A percentile compares a stretch with the other conserved stretches of the same genome.
Conservation (phyloP, 35 echinoderm and acorn worm species). For the Diadema setosum region DNA sequence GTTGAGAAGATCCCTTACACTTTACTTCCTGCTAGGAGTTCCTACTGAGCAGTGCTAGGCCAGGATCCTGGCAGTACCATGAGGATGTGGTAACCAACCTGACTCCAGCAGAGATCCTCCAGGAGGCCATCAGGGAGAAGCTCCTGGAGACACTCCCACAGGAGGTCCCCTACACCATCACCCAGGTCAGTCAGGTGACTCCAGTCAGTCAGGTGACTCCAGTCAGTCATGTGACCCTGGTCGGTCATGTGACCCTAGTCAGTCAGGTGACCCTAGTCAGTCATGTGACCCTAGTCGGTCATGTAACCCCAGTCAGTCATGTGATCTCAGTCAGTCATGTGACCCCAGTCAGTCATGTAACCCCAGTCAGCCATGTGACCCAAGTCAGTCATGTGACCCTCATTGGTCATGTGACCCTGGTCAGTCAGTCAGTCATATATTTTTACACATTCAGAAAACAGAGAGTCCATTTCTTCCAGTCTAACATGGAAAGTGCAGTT, state of each 20-base stretch:
- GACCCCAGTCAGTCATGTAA: too few species aligned
- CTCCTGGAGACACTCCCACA: constrained; percentile 75
- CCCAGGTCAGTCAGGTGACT: constrained; percentile 46
- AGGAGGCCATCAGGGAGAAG: constrained; percentile 85
- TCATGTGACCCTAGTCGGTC: not conserved
- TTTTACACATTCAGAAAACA: too few species aligned
- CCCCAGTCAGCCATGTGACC: too few species aligned
- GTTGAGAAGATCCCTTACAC: too few species aligned
- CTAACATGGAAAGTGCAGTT: too few species aligned
- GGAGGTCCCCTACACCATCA: constrained; percentile 89
- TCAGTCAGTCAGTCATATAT: too few species aligned
- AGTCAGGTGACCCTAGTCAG: not conserved
- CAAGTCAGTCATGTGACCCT: too few species aligned
- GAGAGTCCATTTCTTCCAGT: too few species aligned
- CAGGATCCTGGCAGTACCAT: constrained; percentile 88
- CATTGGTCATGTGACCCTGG: too few species aligned
- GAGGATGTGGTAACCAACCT: constrained; percentile 77
- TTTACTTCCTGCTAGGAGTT: constrained; percentile 48
- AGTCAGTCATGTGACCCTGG: not conserved
- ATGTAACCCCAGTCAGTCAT: not conserved
- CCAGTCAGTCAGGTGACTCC: not conserved
- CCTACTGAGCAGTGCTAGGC: constrained; percentile 51
- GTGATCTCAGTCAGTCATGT: too few species aligned
- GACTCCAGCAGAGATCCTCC: constrained; percentile 67
- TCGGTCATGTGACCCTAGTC: not conserved